Evolutionary conservation across 2,113 vertebrate genomes (phyloP), one percentile per base, ranked within the genome.

Genomic region (Eolophus roseicapilla): DNA sequence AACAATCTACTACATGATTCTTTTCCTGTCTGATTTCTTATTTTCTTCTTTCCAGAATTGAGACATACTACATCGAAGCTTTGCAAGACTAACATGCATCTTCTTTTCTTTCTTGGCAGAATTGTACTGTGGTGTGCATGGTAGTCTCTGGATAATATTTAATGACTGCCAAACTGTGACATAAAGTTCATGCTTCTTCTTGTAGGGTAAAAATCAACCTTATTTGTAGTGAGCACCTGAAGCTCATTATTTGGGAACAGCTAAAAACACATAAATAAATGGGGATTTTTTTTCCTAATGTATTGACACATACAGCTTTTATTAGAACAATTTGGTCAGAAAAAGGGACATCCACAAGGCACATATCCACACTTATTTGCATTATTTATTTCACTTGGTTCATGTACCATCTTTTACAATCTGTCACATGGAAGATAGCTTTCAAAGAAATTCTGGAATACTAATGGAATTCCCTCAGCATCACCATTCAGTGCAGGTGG

Each of bases 381-480:
- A 83, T 93, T 94, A 93, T 77, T 93, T 92, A 86, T 97, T 95
- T 90, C 41, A 86, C 55, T 86, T 86, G 24, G n/a, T 86, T 80
- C 79, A 47, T 81, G 50, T 50, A 92, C 62, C 29, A 52, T 86
- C 44, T 86, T 95, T 86, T 92, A 57, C 88, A 76, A 88, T 94
- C 92, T 96, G 94, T 86, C 82, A 81, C 21, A 91, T 67, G 69
- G 91, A 97, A 74, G 71, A 96, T 39, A 81, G 39, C 35, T 96
- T 93, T 97, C 86, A 93, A 90, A 92, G 68, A 94, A 93, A 94
- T 95, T 95, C 68, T 93, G 62, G 86, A 95, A 93, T 93, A 88
- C 78, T 93, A 95, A 94, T 90, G 88, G 96, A 94, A 92, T 85
- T 96, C 79, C 90, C 75, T 94, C 43, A 88, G 63, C 79, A 94